Percentiles rank a stretch among this genome's conserved stretches.
phyloP scores from a whole-genome alignment of 2,797 vertebrate species.

The Tachyglossus aculeatus region DNA sequence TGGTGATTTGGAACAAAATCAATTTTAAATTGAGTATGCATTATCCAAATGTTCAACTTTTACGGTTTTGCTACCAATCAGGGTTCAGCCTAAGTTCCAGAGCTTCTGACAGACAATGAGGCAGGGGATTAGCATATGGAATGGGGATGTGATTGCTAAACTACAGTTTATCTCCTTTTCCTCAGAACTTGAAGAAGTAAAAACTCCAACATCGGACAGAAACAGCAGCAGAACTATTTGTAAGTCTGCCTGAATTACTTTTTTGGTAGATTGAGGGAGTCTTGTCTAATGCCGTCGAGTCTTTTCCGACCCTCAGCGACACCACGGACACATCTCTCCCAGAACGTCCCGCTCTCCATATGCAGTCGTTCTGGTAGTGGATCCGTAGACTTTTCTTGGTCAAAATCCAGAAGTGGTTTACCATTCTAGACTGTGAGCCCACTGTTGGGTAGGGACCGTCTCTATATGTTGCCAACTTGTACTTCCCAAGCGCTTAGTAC shows the following conservation, averaged over 20 bases:
- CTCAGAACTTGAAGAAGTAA: constrained; percentile 84
- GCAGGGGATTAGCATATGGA: constrained; percentile 3
- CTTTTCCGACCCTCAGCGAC: too few species aligned
- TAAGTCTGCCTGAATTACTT: constrained; percentile 72
- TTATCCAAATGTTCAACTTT: not conserved
- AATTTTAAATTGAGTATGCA: not conserved
- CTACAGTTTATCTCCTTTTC: constrained; percentile 42
- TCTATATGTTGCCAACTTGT: too few species aligned
- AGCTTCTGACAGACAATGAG: constrained; percentile 11
- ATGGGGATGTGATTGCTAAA: constrained; percentile 17
- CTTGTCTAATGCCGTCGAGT: too few species aligned
- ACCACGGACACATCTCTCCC: too few species aligned
- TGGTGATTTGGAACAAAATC: not conserved
- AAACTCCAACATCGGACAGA: constrained; percentile 78
- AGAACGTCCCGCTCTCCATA: too few species aligned
- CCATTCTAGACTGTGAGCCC: too few species aligned
- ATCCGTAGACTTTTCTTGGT: too few species aligned
- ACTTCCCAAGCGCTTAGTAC: too few species aligned
- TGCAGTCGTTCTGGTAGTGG: too few species aligned
- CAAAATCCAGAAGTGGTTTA: too few species aligned
- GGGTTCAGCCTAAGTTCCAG: constrained; percentile 1
- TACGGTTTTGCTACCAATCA: not conserved
- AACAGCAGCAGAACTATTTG: constrained; percentile 82
- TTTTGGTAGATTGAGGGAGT: too few species aligned
- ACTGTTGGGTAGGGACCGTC: too few species aligned